A percentile compares a stretch with the other conserved stretches of the same genome.
Evolutionary conservation across 1,140 invertebrate species (phyloP).

Genomic region (Rhopalosiphum padi): DNA sequence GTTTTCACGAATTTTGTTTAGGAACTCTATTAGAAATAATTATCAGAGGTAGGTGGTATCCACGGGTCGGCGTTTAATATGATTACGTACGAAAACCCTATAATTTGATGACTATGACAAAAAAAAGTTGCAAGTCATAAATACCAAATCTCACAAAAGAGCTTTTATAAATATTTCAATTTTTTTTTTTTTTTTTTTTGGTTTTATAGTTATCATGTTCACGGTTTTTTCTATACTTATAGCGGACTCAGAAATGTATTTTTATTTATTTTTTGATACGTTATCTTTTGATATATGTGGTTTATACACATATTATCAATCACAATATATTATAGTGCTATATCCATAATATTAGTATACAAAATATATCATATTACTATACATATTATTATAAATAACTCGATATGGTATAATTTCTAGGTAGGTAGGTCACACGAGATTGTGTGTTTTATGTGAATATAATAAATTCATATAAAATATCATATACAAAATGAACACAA

Average conservation of each 20-base stretch:
- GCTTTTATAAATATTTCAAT: neutral
- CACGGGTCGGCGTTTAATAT: neutral
- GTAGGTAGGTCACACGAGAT: neutral
- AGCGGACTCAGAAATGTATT: neutral
- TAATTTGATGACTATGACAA: neutral
- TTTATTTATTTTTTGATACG: neutral
- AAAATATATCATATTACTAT: neutral
- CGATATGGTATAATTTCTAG: neutral
- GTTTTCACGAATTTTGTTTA: neutral
- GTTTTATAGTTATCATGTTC: no score
- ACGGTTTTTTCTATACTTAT: no score
- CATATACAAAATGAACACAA: neutral
- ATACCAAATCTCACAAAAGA: neutral
- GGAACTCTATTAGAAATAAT: neutral
- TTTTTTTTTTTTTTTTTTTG: neutral
- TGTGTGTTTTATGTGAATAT: neutral
- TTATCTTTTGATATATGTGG: neutral
- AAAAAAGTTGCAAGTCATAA: neutral
- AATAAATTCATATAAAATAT: neutral
- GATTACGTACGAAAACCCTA: neutral
- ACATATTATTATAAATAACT: neutral
- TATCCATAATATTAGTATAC: neutral
- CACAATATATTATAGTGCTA: neutral
- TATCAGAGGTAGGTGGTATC: neutral
- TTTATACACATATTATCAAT: neutral